A percentile compares a stretch with the other conserved stretches of the same genome.
These are phyloP conservation scores for Hipparchia sbordonii DNA, from an alignment of 2,888 invertebrate genomes.

Conservation along the genomic window DNA sequence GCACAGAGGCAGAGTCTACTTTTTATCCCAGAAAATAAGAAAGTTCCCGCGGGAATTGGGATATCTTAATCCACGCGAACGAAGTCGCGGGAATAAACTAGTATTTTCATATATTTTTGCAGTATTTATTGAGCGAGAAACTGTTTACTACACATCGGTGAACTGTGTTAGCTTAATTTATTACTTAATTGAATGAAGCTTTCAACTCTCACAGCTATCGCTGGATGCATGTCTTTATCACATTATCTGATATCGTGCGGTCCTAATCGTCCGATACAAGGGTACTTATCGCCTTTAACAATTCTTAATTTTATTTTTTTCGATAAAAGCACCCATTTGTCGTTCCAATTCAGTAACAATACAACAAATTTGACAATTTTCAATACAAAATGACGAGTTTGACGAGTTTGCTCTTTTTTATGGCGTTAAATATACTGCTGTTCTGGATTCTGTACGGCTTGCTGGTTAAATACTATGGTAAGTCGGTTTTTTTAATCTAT, in stretches of 20 bases:
- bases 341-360: constrained; percentile 33
- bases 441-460: constrained; percentile 63
- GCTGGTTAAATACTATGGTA: constrained; percentile 60
- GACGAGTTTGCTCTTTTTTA: constrained; percentile 54
- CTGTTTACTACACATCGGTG: too few relatives aligned
- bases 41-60: too few relatives aligned
- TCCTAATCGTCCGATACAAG: constrained; percentile 31
- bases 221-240: background rate
- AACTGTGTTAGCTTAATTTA: too few relatives aligned
- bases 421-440: constrained; percentile 57
- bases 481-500: constrained; percentile 41
- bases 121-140: too few relatives aligned
- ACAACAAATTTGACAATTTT: constrained; percentile 27
- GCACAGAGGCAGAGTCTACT: too few relatives aligned
- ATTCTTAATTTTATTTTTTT: constrained; percentile 38
- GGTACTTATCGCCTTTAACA: constrained; percentile 25
- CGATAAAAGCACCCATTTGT: constrained; percentile 46
- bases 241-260: constrained; percentile 12
- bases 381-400: constrained; percentile 51
- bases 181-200: background rate
- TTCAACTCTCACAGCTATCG: background rate
- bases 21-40: too few relatives aligned
- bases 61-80: too few relatives aligned
- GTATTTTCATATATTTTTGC: too few relatives aligned
- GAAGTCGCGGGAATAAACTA: too few relatives aligned